These are phyloP conservation scores for Sebastiscus tertius DNA, from an alignment of 2,797 vertebrate genomes.

Conservation along the genomic window DNA sequence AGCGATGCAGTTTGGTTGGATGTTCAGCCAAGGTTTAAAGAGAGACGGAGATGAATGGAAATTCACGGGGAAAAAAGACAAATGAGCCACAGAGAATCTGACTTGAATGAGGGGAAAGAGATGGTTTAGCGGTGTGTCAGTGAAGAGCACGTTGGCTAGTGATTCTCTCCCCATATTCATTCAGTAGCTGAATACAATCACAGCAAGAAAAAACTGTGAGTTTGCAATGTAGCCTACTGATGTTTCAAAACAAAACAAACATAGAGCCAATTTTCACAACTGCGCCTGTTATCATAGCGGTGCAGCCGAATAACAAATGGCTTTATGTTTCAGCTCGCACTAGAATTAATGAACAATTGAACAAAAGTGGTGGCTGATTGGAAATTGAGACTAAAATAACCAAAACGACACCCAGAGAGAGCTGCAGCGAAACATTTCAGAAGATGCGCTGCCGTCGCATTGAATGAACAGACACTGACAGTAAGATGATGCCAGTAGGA, in stretches of 20 bases:
- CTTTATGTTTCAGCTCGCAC: background rate
- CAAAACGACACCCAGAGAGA: background rate
- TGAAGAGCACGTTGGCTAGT: background rate
- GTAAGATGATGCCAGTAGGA: background rate
- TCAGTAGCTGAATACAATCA: constrained; percentile 6
- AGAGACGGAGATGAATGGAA: background rate
- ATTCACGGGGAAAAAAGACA: background rate
- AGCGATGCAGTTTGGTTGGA: background rate
- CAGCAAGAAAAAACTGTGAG: background rate
- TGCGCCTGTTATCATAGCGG: constrained; percentile 11
- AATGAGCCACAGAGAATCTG: background rate
- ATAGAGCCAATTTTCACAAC: background rate
- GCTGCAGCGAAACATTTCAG: background rate
- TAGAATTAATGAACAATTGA: constrained; percentile 1
- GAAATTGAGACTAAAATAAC: background rate
- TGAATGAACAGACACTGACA: constrained; percentile 1
- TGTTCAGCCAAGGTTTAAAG: constrained; percentile 13
- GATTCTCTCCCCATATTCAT: background rate
- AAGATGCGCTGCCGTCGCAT: background rate
- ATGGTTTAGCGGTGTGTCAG: constrained; percentile 4
- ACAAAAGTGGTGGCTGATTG: constrained; percentile 9
- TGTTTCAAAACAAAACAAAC: constrained; percentile 16
- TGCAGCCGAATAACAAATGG: background rate
- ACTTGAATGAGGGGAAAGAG: background rate
- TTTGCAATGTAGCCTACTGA: background rate